Base-by-base conservation (phyloP, 2,797 vertebrate species). In the Neosilurus hyrtlii region DNA sequence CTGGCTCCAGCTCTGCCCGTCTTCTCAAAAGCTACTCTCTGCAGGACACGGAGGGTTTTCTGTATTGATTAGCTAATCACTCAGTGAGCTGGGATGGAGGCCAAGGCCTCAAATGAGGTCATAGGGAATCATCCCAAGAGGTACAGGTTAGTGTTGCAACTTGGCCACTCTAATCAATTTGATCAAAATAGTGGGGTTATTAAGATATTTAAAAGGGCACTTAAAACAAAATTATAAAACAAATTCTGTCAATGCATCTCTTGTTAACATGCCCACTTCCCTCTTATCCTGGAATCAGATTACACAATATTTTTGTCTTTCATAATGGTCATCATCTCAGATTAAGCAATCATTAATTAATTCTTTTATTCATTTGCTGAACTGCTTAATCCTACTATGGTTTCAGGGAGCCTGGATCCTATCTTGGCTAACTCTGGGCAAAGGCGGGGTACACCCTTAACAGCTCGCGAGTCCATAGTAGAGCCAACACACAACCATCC, bases 21-120 rank as follows among this genome's bases (percentile, higher is more conserved):
- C 65, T 66, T 68, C 79, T 79, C 51, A 63, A 79, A 83, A 82
- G 81, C 81, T 77, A 66, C 84, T 72, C 77, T 52, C 78, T 57
- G 74, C 22, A 24, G 54, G 78, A 67, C 71, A 65, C 75, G 68
- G 49, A 78, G 72, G 84, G 56, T 74, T 85, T 85, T 82, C 84
- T 80, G 82, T 82, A 85, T 85, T 73, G 84, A 85, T 85, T 85
- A 82, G 68, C 37, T 85, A 85, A 85, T 74, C 75, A 78, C 84
- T 85, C 80, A 79, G 18, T 62, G 67, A 79, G 62, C 68, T 57
- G 61, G 80, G 84, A 72, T 74, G 51, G 71, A 76, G 59, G 76
- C 81, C 81, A 79, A 65, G 76, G 62, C 80, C 62, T 67, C 20
- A 52, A 35, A 68, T 82, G 84, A 85, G 79, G 76, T 82, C 84